Percentiles rank a stretch among this genome's conserved stretches.
Conservation (phyloP, 2,888 invertebrate genomes). For the Ametastegia equiseti region DNA sequence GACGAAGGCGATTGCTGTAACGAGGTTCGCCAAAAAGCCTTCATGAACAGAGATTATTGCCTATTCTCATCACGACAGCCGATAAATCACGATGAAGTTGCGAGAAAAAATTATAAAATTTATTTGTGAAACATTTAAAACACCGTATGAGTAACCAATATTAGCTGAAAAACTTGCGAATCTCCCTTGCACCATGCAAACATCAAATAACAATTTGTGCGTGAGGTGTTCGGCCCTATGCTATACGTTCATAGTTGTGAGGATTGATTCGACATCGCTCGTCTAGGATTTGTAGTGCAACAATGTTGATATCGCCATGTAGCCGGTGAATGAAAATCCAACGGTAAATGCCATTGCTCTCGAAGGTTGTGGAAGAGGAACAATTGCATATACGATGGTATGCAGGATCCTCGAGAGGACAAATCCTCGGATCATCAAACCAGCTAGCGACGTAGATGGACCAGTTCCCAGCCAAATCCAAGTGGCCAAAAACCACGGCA, state of each 20-base stretch:
- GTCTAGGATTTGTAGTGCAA: conserved; percentile 50
- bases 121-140: too few relatives aligned
- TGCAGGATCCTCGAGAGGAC: conserved; percentile 76
- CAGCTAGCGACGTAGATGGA: conserved; percentile 76
- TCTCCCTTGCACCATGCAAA: background rate
- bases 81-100: too few relatives aligned
- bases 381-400: conserved; percentile 77
- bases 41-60: too few relatives aligned
- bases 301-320: conserved; percentile 71
- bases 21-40: too few relatives aligned
- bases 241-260: too few relatives aligned
- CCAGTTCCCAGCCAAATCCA: conserved; percentile 77
- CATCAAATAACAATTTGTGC: background rate
- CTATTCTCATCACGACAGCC: too few relatives aligned
- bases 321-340: conserved; percentile 72
- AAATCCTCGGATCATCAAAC: conserved; percentile 77
- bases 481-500: conserved; percentile 77
- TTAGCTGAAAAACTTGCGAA: background rate
- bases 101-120: too few relatives aligned
- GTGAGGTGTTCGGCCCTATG: too few relatives aligned
- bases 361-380: conserved; percentile 76
- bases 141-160: background rate
- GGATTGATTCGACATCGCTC: background rate
- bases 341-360: conserved; percentile 75
- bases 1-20: too few relatives aligned